These are phyloP conservation scores for Solenodon paradoxus DNA, from an alignment of 2,113 vertebrate genomes.

Conservation along the genomic window DNA sequence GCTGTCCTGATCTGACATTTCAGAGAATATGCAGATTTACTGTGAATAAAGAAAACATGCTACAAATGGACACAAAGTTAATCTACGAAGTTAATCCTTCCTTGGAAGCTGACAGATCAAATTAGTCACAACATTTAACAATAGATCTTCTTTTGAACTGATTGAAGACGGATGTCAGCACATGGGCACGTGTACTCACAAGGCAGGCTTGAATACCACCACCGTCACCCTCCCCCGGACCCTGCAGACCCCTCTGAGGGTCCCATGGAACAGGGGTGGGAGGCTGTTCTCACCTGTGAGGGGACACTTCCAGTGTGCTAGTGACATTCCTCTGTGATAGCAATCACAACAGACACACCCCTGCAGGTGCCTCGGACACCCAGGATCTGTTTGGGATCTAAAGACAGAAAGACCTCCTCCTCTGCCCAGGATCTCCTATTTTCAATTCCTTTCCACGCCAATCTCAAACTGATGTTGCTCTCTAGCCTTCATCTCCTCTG, in stretches of 20 bases:
- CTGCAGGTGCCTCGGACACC: neutral
- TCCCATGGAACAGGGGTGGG: neutral
- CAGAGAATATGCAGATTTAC: no score
- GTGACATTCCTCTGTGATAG: fast-evolving
- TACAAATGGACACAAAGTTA: neutral
- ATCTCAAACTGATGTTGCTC: neutral
- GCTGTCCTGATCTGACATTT: no score
- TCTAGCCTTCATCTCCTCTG: neutral
- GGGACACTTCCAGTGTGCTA: no score
- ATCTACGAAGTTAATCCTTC: neutral
- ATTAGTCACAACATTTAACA: neutral
- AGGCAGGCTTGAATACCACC: neutral
- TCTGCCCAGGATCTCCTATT: no score
- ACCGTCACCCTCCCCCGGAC: no score
- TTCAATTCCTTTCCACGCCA: neutral
- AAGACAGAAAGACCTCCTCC: neutral
- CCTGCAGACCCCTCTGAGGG: neutral
- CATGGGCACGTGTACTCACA: neutral
- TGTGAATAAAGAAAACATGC: neutral
- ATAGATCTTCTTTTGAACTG: neutral
- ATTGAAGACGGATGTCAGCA: neutral
- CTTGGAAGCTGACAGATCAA: neutral
- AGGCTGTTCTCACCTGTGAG: neutral
- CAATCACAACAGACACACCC: neutral
- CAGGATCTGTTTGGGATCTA: neutral